Evolutionary conservation across 2,113 vertebrate genomes (phyloP), one percentile per base, ranked within the genome.

Genomic region (Hymenochirus boettgeri): DNA sequence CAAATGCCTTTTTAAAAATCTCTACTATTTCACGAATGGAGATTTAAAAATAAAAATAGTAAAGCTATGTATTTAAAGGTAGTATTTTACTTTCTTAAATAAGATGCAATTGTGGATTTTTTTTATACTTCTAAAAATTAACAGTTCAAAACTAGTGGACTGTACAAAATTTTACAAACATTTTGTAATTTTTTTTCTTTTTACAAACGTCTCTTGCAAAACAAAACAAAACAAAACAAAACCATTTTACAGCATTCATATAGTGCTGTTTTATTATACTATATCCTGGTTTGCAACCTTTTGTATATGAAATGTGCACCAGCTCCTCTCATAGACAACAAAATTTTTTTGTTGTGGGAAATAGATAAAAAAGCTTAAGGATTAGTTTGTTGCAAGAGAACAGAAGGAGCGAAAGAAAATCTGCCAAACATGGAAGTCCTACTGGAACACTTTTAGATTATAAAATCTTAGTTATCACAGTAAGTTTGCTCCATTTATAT

Each of bases 101-200:
- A 67, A 22, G 47, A 45, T 52, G 47, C 15, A 62, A 53, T 26
- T 15, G 54, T 29, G 17, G 8, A 19, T 42, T 26, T 42, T 26
- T 47, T 19, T 31, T 57, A 18, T 5, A 19, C 23, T 60, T 58
- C 55, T 51, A 69, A 54, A 67, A 50, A 39, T 1, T 18, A 23
- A n/a, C 17, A 25, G n/a, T 37, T 26, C 50, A 26, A 47, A 50
- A 26, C 26, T 22, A 37, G 52, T 13, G 33, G n/a, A 45, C 47
- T 60, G 57, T 69, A 69, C 57, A 69, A 31, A n/a, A 58, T 39
- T 58, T 66, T 66, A 66, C 63, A 66, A 39, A 35, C 39, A 24
- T 61, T 48, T 21, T 7, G 24, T 50, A 8, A 21, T 25, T n/a
- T 27, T 3, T 18, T 59, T 46, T 59, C 5, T 59, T 47, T 62